These are phyloP conservation scores for Chrysochloris asiatica DNA, from an alignment of 2,113 vertebrate species.

Conservation along the genomic window DNA sequence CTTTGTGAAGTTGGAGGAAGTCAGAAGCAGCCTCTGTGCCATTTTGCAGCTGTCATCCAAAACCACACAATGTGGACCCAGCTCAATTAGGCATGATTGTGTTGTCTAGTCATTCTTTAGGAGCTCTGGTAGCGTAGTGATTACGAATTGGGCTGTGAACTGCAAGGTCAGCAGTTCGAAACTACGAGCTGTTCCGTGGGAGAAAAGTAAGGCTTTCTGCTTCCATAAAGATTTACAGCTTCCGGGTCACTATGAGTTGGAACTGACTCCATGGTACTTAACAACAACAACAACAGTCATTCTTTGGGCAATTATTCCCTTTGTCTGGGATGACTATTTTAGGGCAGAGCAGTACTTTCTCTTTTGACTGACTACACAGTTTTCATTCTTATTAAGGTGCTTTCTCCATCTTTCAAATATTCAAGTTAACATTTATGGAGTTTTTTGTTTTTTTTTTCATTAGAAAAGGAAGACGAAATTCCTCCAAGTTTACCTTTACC, in stretches of 20 bases:
- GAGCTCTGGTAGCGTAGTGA: no score
- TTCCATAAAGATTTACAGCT: no score
- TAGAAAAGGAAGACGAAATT: slow-evolving; percentile 47
- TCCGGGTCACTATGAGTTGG: no score
- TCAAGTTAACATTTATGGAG: slow-evolving; percentile 40
- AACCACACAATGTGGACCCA: background rate
- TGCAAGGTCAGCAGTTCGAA: no score
- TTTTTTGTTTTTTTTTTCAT: background rate
- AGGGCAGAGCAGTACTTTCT: background rate
- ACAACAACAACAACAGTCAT: no score
- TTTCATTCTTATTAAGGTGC: background rate
- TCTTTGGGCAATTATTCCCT: background rate
- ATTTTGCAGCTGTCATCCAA: background rate
- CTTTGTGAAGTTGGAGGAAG: no score
- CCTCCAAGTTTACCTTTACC: slow-evolving; percentile 18
- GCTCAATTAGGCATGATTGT: background rate
- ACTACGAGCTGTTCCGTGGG: no score
- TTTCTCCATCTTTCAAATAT: slow-evolving; percentile 30
- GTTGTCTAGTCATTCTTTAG: background rate
- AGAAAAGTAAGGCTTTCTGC: no score
- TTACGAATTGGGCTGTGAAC: no score
- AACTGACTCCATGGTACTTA: no score
- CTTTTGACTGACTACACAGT: background rate
- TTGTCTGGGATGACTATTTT: background rate
- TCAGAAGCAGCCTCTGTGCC: no score